These are phyloP conservation scores for Aspidiotus destructor DNA, from an alignment of 2,888 invertebrate genomes.

Conservation along the genomic window DNA sequence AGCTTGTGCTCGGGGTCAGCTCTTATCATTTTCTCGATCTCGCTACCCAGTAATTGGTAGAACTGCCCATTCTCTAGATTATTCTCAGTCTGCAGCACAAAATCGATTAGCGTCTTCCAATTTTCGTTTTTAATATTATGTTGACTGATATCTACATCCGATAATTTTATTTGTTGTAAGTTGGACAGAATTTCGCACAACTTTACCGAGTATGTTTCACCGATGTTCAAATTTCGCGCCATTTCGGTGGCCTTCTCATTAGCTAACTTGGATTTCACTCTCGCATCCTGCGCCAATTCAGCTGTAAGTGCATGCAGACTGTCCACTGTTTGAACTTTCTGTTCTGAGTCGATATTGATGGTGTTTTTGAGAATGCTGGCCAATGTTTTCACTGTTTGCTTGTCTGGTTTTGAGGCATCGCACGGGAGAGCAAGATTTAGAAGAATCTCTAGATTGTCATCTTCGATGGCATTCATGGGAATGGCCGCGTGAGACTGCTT, in stretches of 20 bases:
- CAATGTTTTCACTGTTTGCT: neutral
- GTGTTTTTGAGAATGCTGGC: neutral
- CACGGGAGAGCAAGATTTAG: neutral
- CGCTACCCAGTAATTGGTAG: neutral
- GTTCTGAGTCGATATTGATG: neutral
- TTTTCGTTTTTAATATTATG: neutral
- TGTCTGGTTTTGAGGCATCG: neutral
- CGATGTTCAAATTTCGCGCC: conserved; percentile 41
- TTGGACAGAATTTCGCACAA: neutral
- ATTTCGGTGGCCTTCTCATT: conserved; percentile 16
- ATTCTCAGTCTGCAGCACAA: neutral
- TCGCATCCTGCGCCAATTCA: neutral
- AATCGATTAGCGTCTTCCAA: neutral
- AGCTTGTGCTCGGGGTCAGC: neutral
- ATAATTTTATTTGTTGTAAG: conserved; percentile 6
- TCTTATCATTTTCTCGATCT: neutral
- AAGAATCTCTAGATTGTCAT: conserved; percentile 3
- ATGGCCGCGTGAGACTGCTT: conserved; percentile 2
- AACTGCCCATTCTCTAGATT: neutral
- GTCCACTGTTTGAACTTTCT: neutral
- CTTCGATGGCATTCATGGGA: neutral
- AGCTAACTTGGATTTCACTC: neutral
- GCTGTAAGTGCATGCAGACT: neutral
- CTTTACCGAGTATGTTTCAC: conserved; percentile 39
- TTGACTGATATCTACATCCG: neutral